Evolutionary conservation across 2,113 vertebrate genomes (phyloP), one percentile per base, ranked within the genome.

Genomic region (Dicentrarchus labrax): DNA sequence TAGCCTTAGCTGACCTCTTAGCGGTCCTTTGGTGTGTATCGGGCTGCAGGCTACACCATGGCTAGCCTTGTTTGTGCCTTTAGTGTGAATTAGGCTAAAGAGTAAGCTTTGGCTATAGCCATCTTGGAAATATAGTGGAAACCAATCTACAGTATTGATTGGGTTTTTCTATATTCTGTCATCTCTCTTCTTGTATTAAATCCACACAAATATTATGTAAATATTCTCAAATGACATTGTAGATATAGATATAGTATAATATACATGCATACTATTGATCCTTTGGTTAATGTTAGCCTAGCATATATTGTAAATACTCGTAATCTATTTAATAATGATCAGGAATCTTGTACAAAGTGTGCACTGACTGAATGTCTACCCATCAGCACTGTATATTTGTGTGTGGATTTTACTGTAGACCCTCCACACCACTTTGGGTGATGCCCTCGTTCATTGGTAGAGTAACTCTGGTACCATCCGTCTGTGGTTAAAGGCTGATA

Each of bases 1-100:
- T 48, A 80, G 71, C 79, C 72, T 86, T 64, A 70, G 78, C 75
- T 41, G 78, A 87, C 76, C 72, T 88, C 64, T 56, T 71, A 78
- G 57, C 6, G 30, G 65, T 82, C 51, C 66, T 84, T 72, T 71
- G 60, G 71, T 61, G 53, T 66, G 73, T 73, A 41, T 75, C 71
- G 67, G 78, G 82, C 80, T 78, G 65, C 76, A 80, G 76, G 53
- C 69, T 72, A 30, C 72, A 39, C 45, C 67, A n/a, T 10, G 30
- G 67, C 72, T 36, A 66, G 83, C 86, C 78, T 86, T 69, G 79
- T 86, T 76, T 54, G 91, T 92, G 91, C 91, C 90, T 91, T 91
- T 67, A 75, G 84, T 74, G 54, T 61, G 76, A 82, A 81, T 78
- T 24, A 61, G 80, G 81, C 80, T 83, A 68, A 76, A 80, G 70